Evolutionary conservation across 1,140 invertebrate species (phyloP).

Genomic region (Agrypnia vestita): DNA sequence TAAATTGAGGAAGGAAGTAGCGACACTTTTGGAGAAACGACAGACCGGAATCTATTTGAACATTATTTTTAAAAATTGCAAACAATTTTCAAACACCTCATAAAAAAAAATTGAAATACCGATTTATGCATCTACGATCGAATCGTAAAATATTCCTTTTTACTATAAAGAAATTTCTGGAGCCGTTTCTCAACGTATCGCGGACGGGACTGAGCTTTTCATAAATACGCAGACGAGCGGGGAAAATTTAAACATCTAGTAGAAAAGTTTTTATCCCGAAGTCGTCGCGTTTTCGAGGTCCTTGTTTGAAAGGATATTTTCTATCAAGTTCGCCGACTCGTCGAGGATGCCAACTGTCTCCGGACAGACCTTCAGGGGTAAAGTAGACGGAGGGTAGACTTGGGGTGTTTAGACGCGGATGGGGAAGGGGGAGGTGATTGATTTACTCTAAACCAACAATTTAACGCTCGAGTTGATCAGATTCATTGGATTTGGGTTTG

Average conservation of each 20-base stretch:
- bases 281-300: too few species aligned
- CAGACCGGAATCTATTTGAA: background rate
- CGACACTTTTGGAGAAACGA: background rate
- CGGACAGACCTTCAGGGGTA: slow-evolving; percentile 1
- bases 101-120: background rate
- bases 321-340: background rate
- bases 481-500: slow-evolving; percentile 61
- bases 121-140: background rate
- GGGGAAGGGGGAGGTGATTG: slow-evolving; percentile 55
- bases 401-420: slow-evolving; percentile 3
- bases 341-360: background rate
- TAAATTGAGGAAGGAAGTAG: slow-evolving; percentile 13
- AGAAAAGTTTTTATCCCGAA: too few species aligned
- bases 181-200: too few species aligned
- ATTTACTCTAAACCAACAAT: slow-evolving; percentile 61
- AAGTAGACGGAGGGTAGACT: slow-evolving; percentile 39
- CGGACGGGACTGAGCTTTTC: too few species aligned
- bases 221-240: too few species aligned
- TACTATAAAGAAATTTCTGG: too few species aligned
- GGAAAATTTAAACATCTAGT: too few species aligned
- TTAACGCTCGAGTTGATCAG: slow-evolving; percentile 60
- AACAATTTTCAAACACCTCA: background rate
- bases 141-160: too few species aligned
- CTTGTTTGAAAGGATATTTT: too few species aligned
- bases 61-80: background rate